Base-by-base conservation (phyloP, 2,113 vertebrate species). In the Sceloporus tristichus region DNA sequence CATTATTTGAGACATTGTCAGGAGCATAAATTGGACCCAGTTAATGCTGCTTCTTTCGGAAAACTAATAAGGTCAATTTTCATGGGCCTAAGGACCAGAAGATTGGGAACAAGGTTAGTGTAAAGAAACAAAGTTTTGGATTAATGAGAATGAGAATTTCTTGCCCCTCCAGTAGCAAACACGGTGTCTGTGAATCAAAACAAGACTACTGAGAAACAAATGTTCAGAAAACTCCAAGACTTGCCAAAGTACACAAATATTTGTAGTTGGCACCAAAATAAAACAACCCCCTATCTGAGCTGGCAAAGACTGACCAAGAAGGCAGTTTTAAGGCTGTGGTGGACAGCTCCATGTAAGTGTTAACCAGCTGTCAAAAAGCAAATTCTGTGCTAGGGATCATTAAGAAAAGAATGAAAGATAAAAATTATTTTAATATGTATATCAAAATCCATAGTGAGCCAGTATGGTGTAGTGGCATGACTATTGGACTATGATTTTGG, bases 31-130 rank as follows among this genome's bases (percentile, higher is more conserved):
- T 91, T 98, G 73, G 97, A 98, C 93, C 97, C 97, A 88, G 97
- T 98, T 92, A 98, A 98, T 94, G 97, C 97, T 93, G 97, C 97
- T 90, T 97, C 97, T 93, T 98, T 98, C 94, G 97, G 97, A 94
- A 98, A 98, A 96, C 95, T 98, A 88, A 98, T 98, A 94, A 93
- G 97, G 65, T 98, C 97, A 89, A 97, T 98, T 94, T 98, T 98
- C 93, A 97, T 98, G 97, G 97, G 97, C 56, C 94, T 98, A 19
- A 95, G 97, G 86, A 98, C 97, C 87, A 97, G 97, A 94, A 97
- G 97, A 95, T 95, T 98, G 90, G 97, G 97, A 94, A 98, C 97
- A 91, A 97, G 97, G 97, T 98, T 94, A 92, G 96, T 95, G 54
- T 90, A 54, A 89, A 54, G 56, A 59, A 79, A 73, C 85, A 48